Evolutionary conservation across 1,140 invertebrate genomes (phyloP).

Genomic region (Myzus persicae): DNA sequence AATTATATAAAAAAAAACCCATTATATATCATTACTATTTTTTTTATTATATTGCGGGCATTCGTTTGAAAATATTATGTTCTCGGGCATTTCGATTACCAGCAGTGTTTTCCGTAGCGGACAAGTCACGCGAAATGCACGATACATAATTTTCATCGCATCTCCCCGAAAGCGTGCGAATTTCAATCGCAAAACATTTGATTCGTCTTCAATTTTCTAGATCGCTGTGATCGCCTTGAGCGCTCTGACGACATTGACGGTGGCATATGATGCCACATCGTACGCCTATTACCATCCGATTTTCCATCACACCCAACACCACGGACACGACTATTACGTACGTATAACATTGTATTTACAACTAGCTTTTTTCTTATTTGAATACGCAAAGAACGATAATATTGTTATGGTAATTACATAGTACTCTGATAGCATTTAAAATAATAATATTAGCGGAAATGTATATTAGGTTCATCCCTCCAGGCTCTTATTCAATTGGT

Average conservation of each 20-base stretch:
- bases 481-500: neutral
- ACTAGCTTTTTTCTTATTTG: neutral
- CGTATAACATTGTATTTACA: neutral
- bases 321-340: slow-evolving; percentile 53
- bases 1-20: too few species aligned
- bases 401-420: neutral
- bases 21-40: too few species aligned
- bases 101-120: too few species aligned
- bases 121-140: neutral
- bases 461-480: neutral
- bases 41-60: too few species aligned
- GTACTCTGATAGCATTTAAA: neutral
- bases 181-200: neutral
- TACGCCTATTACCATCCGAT: slow-evolving; percentile 44
- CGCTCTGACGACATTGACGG: neutral
- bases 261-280: neutral
- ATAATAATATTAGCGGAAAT: neutral
- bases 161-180: neutral
- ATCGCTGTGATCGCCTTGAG: neutral
- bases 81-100: too few species aligned
- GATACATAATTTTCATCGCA: neutral
- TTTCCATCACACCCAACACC: slow-evolving; percentile 43
- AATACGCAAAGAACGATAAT: neutral
- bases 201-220: neutral
- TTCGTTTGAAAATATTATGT: too few species aligned